Evolutionary conservation across 2,797 vertebrate species (phyloP), one percentile per base, ranked within the genome.

Genomic region (Sorex maritimensis): DNA sequence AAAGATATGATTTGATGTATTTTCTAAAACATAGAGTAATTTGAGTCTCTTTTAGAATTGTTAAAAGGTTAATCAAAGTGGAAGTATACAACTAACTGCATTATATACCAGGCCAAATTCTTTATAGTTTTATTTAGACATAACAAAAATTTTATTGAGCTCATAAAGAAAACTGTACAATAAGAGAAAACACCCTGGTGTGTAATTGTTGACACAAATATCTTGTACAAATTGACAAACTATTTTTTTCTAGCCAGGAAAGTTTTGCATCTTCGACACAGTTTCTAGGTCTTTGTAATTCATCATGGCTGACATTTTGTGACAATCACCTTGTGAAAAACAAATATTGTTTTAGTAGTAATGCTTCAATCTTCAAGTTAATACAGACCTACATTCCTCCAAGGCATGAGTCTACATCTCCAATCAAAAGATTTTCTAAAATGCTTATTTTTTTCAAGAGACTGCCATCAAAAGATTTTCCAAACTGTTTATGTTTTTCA

Each of bases 331-430:
- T 67, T 72, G 74, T 46, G 34, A 78, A 86, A 67, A 72, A 81
- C 28, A 78, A 78, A 74, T 73, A 26, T 86, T 83, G 34, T 44
- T 82, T 83, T 26, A 52, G 30, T 69, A 28, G 19, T 75, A 73
- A n/a, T 90, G 19, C 34, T 84, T 91, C 84, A 77, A 34, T 83
- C n/a, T 86, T 12, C 38, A 84, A 24, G n/a, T 69, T 74, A 34
- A 38, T 5, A 21, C 41, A 55, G 85, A 86, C 88, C 19, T 71
- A 87, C 68, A 7, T 49, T 49, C 67, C 73, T 80, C 75, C 75
- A 26, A 88, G 17, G 14, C 13, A 24, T 28, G 28, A 74, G 58
- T 9, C 68, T 30, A 38, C 0, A 7, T 63, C n/a, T 12, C 14
- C 24, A 34, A 63, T 77, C 34, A 89, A 72, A 17, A 44, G n/a